Conservation (phyloP, 2,888 invertebrate genomes). For the Linnaemya tessellans region DNA sequence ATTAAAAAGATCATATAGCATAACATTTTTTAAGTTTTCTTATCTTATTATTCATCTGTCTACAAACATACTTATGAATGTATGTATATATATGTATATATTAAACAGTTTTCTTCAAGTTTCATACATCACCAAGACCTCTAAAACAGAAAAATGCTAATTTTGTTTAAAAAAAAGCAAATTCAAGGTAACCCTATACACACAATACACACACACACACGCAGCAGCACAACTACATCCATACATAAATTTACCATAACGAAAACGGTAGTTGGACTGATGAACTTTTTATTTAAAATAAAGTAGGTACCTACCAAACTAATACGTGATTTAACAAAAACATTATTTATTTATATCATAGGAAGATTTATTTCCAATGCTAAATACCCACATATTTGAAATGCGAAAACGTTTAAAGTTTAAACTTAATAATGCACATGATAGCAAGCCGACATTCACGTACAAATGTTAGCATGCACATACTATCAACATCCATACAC, state of each 20-base stretch:
- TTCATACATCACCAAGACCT: constrained; percentile 33
- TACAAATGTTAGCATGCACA: not conserved
- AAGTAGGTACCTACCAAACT: constrained; percentile 25
- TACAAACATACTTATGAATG: not conserved
- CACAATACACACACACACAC: not conserved
- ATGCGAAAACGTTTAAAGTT: constrained; percentile 40
- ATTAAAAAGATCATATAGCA: constrained; percentile 28
- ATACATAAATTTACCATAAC: not conserved
- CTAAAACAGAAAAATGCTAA: constrained; percentile 41
- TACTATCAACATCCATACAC: too few species aligned
- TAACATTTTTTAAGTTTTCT: constrained; percentile 27
- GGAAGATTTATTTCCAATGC: constrained; percentile 68
- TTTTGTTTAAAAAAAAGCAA: constrained; percentile 45
- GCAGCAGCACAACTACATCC: not conserved
- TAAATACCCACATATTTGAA: constrained; percentile 47
- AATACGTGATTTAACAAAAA: constrained; percentile 53
- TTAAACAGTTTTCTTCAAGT: constrained; percentile 23
- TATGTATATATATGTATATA: not conserved
- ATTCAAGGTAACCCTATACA: constrained; percentile 34
- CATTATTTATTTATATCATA: constrained; percentile 38
- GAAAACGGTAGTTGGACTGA: not conserved
- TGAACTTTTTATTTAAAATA: constrained; percentile 43
- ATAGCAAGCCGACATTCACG: too few species aligned
- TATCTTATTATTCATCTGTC: not conserved
- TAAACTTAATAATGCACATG: constrained; percentile 1